Base-by-base conservation (phyloP, 2,888 invertebrate genomes). In the Tanytarsus gracilentus region DNA sequence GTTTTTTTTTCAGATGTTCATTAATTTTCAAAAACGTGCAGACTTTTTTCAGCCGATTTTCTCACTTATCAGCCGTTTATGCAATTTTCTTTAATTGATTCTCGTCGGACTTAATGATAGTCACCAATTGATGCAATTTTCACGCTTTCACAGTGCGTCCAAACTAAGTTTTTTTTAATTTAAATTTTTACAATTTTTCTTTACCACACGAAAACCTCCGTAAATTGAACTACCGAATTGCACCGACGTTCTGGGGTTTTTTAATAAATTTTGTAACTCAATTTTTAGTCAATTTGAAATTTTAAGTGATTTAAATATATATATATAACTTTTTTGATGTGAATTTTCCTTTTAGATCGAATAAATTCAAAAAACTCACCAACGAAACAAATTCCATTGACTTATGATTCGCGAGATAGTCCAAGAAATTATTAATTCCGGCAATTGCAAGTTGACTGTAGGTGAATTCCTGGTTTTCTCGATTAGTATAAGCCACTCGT, bases 401-500 rank as follows among this genome's bases (percentile, higher is more conserved):
- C 23, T 69, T 67, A 1, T 64, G 63, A 25, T 33, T 44, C 1
- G 69, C 64, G 16, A 74, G 65, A 61, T 73, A 68, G 62, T 74
- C 73, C 61, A 74, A 62, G 9, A 74, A 64, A 33, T 72, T 69
- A 49, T 70, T 68, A 4, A 74, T 71, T 2, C 71, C 74, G 39
- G 72, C 70, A 0, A 69, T 51, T 2, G 74, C 74, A 9, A 74
- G 64, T 29, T 72, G 70, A 61, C 70, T 72, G 56, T 72, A 73
- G 0, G 74, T 71, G 1, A 69, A 55, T 1, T 66, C 62, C 23
- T 73, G 72, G 56, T 69, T 69, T 1, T 61, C 40, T 48, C 61
- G 60, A 7, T 62, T 52, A n/a, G 51, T 58, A 25, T 62, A 50
- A 23, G 64, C 29, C 4, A 53, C 14, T 21, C 72, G 67, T 1